Evolutionary conservation across 2,113 vertebrate genomes (phyloP).

Genomic region (Piliocolobus tephrosceles): DNA sequence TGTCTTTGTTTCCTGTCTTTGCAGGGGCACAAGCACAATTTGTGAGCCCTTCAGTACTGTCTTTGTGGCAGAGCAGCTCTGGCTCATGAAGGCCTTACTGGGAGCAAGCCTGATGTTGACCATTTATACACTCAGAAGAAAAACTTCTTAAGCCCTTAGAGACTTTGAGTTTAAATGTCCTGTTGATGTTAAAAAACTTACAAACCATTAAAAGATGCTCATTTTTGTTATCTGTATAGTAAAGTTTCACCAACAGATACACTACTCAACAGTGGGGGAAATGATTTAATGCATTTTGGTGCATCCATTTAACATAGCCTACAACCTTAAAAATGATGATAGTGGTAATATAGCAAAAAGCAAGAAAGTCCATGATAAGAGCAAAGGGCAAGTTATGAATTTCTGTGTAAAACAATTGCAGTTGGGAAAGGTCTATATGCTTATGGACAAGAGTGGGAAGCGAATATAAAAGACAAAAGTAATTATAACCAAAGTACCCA

Average conservation of each 20-base stretch:
- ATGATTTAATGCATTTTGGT: not conserved
- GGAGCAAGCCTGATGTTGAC: constrained; percentile 34
- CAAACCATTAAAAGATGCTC: not conserved
- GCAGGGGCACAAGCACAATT: not conserved
- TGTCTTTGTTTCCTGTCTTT: constrained; percentile 51
- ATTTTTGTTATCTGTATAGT: not conserved
- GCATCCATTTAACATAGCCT: not conserved
- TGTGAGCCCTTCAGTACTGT: not conserved
- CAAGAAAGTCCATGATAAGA: not conserved
- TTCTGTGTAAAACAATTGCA: not conserved
- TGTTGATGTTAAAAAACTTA: constrained; percentile 2
- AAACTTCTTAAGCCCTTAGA: not conserved
- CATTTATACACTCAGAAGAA: constrained; percentile 7
- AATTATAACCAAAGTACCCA: constrained; percentile 29
- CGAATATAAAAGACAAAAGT: constrained; percentile 28
- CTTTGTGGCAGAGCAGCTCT: not conserved
- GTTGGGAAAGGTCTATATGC: not conserved
- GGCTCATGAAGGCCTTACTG: constrained; percentile 29
- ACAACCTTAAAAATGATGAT: not conserved
- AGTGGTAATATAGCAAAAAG: not conserved
- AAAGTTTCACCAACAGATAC: not conserved
- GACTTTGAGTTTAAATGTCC: constrained; percentile 14
- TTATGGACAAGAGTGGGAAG: not conserved
- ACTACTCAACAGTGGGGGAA: not conserved
- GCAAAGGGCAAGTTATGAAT: not conserved